Evolutionary conservation across 2,888 invertebrate genomes (phyloP).

Genomic region (Phorcus lineatus): DNA sequence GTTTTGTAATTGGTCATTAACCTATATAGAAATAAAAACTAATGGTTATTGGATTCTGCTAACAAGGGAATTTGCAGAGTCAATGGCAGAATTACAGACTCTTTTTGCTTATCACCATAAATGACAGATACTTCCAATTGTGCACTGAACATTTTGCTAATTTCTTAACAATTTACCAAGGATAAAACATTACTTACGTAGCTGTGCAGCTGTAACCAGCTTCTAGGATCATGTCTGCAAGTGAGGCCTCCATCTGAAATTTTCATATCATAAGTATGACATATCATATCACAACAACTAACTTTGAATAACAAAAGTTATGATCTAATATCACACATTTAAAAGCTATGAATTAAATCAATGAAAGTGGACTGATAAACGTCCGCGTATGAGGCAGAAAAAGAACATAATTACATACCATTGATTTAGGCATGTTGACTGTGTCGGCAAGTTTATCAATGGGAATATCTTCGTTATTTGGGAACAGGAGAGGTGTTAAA

Average conservation of each 20-base stretch:
- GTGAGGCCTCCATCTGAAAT: conserved; percentile 74
- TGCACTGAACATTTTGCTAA: too few species aligned
- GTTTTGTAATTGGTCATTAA: too few species aligned
- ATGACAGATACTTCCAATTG: too few species aligned
- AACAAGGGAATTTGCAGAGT: too few species aligned
- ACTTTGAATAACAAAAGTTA: neutral
- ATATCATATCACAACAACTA: neutral
- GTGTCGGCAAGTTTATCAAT: conserved; percentile 76
- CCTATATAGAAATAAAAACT: too few species aligned
- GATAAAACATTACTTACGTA: conserved; percentile 61
- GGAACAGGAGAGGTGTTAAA: conserved; percentile 90
- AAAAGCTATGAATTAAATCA: too few species aligned
- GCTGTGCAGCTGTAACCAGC: conserved; percentile 92
- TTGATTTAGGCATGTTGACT: conserved; percentile 76
- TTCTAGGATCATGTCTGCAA: conserved; percentile 92
- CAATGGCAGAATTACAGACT: too few species aligned
- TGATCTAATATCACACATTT: neutral
- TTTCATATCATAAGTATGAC: too few species aligned
- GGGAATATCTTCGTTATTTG: conserved; percentile 80
- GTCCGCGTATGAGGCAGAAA: neutral
- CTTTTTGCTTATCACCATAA: too few species aligned
- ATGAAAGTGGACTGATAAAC: too few species aligned
- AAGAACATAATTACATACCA: conserved; percentile 71
- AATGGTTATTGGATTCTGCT: too few species aligned
- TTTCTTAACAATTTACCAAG: too few species aligned